These are phyloP conservation scores for Danio kyathit DNA, from an alignment of 2,797 vertebrate species.

Conservation along the genomic window DNA sequence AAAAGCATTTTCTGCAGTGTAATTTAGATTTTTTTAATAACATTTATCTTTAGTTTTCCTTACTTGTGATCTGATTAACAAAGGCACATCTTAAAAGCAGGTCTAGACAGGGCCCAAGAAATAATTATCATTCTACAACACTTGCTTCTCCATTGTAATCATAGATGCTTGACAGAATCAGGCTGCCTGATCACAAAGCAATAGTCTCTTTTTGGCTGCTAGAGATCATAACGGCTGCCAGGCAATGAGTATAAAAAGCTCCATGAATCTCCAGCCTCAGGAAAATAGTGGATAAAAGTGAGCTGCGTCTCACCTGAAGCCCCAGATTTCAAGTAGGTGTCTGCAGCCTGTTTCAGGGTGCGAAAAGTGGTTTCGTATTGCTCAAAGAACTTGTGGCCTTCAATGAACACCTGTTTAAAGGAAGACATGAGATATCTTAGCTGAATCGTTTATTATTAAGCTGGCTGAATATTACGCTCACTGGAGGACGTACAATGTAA, in stretches of 20 bases:
- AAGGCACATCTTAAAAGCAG: not conserved
- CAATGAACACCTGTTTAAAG: conserved; percentile 87
- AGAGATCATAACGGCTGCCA: conserved; percentile 14
- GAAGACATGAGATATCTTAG: not conserved
- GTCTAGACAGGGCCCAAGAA: not conserved
- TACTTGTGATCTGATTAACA: too few relatives aligned
- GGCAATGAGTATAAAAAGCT: conserved; percentile 9
- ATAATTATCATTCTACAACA: conserved; percentile 8
- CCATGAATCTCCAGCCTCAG: conserved; percentile 1
- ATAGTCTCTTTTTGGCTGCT: not conserved
- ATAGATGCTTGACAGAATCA: conserved; percentile 29
- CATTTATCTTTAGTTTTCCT: too few relatives aligned
- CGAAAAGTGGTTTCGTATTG: conserved; percentile 94
- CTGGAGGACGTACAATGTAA: conserved; percentile 86
- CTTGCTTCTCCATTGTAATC: not conserved
- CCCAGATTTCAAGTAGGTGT: conserved; percentile 92
- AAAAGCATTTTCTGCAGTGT: too few relatives aligned
- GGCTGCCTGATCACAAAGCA: conserved; percentile 20
- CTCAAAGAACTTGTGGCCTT: conserved; percentile 95
- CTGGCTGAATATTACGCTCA: not conserved
- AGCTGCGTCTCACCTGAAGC: conserved; percentile 84
- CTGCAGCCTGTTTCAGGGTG: conserved; percentile 90
- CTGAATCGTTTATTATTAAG: not conserved
- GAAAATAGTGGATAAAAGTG: not conserved
- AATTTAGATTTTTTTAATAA: too few relatives aligned